A percentile compares a stretch with the other conserved stretches of the same genome.
Evolutionary conservation across 2,113 vertebrate genomes (phyloP).

Genomic region (Athene noctua): DNA sequence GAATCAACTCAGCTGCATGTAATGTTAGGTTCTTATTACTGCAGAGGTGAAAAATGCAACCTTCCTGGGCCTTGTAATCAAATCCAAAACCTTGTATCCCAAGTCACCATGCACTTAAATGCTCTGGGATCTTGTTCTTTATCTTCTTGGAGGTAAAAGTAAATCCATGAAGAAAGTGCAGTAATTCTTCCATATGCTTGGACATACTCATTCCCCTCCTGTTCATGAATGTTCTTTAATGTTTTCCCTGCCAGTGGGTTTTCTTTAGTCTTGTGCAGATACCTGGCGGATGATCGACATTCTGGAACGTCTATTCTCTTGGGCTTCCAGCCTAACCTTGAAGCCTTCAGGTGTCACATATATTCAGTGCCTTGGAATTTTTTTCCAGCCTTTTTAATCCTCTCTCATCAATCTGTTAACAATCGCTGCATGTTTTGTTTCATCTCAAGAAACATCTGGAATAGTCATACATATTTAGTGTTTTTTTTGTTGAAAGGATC

Average conservation of each 20-base stretch:
- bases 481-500: slow-evolving; percentile 50
- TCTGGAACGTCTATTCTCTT: slow-evolving; percentile 8
- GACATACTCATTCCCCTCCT: neutral
- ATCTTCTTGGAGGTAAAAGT: slow-evolving; percentile 31
- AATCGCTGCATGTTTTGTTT: slow-evolving; percentile 56
- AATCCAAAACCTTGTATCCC: slow-evolving; percentile 19
- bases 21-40: slow-evolving; percentile 38
- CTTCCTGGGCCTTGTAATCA: slow-evolving; percentile 17
- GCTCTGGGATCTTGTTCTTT: neutral
- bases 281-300: neutral
- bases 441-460: slow-evolving; percentile 69
- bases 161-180: neutral
- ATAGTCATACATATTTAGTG: slow-evolving; percentile 42
- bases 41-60: slow-evolving; percentile 53
- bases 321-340: slow-evolving; percentile 31
- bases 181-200: slow-evolving; percentile 14
- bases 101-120: neutral
- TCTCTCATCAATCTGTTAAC: slow-evolving; percentile 55
- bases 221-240: slow-evolving; percentile 32
- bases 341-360: slow-evolving; percentile 49
- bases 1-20: neutral
- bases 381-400: slow-evolving; percentile 47
- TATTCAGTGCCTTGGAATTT: slow-evolving; percentile 45
- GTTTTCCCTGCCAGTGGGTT: slow-evolving; percentile 26
- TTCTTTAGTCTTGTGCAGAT: neutral